phyloP scores from a whole-genome alignment of 1,140 invertebrate species.

The roundworm (Caenorhabditis elegans) region WBcel235 BX284606.5:7599501-7600000 shows the following conservation, averaged over 20 bases:
- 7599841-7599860: no score
- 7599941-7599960: constrained; percentile 23
- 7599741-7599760: constrained; percentile 16
- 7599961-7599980: constrained; percentile 26
- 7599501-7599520: not conserved
- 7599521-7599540: constrained; percentile 43
- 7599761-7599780: not conserved
- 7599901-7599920: not conserved
- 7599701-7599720: constrained; percentile 54
- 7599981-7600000: not conserved
- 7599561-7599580: constrained; percentile 50
- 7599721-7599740: not conserved
- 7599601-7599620: constrained; percentile 59
- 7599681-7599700: constrained; percentile 54
- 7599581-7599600: constrained; percentile 47
- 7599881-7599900: not conserved
- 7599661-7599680: constrained; percentile 58
- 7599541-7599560: constrained; percentile 52
- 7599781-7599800: not conserved
- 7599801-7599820: no score
- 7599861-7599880: not conserved
- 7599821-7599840: no score
- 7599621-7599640: constrained; percentile 43
- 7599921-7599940: not conserved
- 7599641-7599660: constrained; percentile 55